phyloP scores from a whole-genome alignment of 2,113 vertebrate genomes.

The Pampusana beccarii region DNA sequence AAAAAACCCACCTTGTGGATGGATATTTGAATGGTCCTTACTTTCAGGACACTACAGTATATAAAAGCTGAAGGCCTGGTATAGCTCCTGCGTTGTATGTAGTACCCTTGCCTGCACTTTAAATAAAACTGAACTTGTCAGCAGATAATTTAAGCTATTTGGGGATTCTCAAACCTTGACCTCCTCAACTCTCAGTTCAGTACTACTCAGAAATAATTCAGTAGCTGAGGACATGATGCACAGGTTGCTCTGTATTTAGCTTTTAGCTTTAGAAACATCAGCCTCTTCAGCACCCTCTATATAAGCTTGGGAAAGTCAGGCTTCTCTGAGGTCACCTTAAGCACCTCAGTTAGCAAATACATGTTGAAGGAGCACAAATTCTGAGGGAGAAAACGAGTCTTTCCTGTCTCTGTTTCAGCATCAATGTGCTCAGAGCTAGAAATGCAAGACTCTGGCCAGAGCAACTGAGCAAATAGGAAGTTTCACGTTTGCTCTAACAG shows the following conservation, averaged over 20 bases:
- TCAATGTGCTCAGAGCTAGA: not conserved
- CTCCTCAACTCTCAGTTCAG: not conserved
- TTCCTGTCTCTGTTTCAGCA: not conserved
- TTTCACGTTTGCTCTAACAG: not conserved
- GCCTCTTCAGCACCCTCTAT: not conserved
- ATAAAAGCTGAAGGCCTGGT: not conserved
- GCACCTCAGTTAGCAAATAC: not conserved
- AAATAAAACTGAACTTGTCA: not conserved
- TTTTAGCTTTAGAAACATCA: not conserved
- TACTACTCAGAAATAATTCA: constrained; percentile 14
- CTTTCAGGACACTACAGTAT: not conserved
- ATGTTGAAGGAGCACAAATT: not conserved
- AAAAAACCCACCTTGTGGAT: not conserved
- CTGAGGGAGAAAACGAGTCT: not conserved
- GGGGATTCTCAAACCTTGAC: not conserved
- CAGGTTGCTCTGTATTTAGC: not conserved
- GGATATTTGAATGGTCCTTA: not conserved
- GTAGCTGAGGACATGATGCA: not conserved
- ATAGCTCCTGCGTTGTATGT: not conserved
- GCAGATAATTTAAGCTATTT: not conserved
- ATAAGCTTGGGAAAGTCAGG: not conserved
- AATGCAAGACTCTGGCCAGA: not conserved
- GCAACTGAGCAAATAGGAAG: not conserved
- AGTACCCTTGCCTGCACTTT: not conserved
- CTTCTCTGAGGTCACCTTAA: not conserved